A percentile compares a stretch with the other conserved stretches of the same genome.
phyloP scores from a whole-genome alignment of 2,797 vertebrate genomes.

The Darevskia mixta region DNA sequence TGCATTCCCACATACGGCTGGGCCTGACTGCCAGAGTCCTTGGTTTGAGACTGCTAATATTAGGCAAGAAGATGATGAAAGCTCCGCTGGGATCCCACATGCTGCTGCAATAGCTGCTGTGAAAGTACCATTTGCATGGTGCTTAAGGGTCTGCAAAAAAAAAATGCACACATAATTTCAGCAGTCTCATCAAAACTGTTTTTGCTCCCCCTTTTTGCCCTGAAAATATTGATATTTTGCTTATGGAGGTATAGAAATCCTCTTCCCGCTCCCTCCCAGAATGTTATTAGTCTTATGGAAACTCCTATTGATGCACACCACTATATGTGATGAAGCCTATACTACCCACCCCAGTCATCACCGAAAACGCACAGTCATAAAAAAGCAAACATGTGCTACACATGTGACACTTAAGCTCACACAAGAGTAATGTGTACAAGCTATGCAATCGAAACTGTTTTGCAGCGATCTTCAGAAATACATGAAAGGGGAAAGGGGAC shows the following conservation, averaged over 20 bases:
- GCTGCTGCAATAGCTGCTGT: not conserved
- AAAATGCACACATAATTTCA: not conserved
- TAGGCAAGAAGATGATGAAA: not conserved
- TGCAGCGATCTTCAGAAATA: not conserved
- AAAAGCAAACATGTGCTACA: not conserved
- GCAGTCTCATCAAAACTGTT: not conserved
- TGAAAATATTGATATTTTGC: not conserved
- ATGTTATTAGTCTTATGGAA: too few species aligned
- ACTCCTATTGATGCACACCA: not conserved
- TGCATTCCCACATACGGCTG: not conserved
- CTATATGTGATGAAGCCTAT: too few species aligned
- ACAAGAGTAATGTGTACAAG: not conserved
- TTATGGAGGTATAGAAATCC: not conserved
- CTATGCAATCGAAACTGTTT: not conserved
- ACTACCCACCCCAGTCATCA: too few species aligned
- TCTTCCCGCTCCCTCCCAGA: not conserved
- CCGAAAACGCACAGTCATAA: not conserved
- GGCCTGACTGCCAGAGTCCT: not conserved
- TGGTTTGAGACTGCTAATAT: not conserved
- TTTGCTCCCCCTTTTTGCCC: conserved; percentile 2
- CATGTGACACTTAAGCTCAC: not conserved
- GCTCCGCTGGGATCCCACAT: not conserved
- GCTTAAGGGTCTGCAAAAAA: not conserved
- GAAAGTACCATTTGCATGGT: not conserved
- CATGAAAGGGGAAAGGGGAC: not conserved